Conservation (phyloP, 1,140 invertebrate species). For the Popillia japonica region DNA sequence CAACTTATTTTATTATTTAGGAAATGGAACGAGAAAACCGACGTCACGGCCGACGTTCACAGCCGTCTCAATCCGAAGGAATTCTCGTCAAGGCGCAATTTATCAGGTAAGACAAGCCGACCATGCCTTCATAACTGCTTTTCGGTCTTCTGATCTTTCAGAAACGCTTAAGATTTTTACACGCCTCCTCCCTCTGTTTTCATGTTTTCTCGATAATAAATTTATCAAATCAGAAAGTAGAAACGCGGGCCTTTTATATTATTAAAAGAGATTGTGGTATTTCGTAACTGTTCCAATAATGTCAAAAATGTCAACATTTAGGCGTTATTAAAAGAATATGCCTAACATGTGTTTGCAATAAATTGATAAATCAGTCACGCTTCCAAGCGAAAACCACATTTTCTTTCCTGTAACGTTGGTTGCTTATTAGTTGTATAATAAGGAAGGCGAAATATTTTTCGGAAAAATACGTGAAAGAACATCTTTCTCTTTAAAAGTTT, state of each 20-base stretch:
- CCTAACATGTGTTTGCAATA: no score
- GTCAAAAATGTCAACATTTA: no score
- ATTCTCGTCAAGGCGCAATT: slow-evolving; percentile 40
- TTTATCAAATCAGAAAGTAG: neutral
- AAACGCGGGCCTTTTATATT: neutral
- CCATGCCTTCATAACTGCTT: neutral
- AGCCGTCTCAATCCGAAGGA: slow-evolving; percentile 44
- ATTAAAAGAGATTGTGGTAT: no score
- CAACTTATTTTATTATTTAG: slow-evolving; percentile 37
- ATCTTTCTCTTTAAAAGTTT: no score
- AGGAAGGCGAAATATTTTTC: no score
- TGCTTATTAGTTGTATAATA: no score
- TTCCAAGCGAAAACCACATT: no score
- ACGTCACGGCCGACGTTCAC: slow-evolving; percentile 38
- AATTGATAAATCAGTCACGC: no score
- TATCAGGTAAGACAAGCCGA: slow-evolving; percentile 40
- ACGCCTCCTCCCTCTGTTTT: neutral
- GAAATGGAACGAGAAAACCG: slow-evolving; percentile 44
- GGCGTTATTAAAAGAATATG: no score
- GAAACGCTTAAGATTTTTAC: neutral
- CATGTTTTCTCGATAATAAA: neutral
- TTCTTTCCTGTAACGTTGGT: no score
- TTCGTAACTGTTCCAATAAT: no score
- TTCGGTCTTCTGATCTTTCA: neutral
- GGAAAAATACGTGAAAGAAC: no score